Conservation (phyloP, 1,140 invertebrate species). For the Dendrolimus kikuchii region DNA sequence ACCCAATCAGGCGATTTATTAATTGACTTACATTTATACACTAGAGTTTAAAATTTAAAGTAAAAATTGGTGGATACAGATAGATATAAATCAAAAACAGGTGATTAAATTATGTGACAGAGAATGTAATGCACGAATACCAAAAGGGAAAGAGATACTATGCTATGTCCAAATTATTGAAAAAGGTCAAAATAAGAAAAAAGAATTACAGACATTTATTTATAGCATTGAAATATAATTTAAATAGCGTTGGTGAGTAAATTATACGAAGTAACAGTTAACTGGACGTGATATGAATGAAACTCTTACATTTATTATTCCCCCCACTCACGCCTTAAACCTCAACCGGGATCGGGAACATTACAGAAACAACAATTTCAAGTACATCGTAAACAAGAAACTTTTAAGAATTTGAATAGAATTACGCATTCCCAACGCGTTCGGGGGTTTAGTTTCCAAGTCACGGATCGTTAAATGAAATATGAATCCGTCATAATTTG, state of each 20-base stretch:
- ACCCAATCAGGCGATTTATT: no score
- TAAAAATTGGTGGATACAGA: no score
- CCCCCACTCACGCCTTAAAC: background rate
- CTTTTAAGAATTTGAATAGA: constrained; percentile 35
- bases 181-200: no score
- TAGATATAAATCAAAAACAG: no score
- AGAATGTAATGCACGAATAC: no score
- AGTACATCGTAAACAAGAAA: constrained; percentile 41
- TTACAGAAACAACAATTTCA: constrained; percentile 18
- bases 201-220: no score
- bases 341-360: constrained; percentile 7
- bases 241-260: background rate
- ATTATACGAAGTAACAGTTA: constrained; percentile 10
- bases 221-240: background rate
- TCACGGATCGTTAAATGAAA: constrained; percentile 50
- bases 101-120: no score
- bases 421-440: constrained; percentile 42
- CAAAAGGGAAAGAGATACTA: no score
- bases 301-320: constrained; percentile 32
- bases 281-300: constrained; percentile 14
- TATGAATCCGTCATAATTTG: constrained; percentile 50
- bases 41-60: no score
- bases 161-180: no score
- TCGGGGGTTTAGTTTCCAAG: constrained; percentile 24
- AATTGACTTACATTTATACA: no score